phyloP scores from a whole-genome alignment of 2,113 vertebrate species.

The Stictonetta naevosa region DNA sequence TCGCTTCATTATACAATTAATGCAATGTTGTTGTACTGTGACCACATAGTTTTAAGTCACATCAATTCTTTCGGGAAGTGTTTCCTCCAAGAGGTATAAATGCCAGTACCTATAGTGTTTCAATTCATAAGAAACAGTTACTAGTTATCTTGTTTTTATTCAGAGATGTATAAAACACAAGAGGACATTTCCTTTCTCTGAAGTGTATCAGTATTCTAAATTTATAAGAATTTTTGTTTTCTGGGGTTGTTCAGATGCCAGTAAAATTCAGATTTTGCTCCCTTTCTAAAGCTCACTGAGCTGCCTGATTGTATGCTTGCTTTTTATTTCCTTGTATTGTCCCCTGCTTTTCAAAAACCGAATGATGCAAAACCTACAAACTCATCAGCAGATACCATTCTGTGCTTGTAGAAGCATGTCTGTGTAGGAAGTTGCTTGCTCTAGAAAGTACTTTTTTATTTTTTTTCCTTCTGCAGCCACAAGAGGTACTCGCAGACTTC shows the following conservation, averaged over 20 bases:
- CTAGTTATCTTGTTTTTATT: not conserved
- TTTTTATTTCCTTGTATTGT: not conserved
- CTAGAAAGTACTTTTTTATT: not conserved
- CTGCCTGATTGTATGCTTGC: not conserved
- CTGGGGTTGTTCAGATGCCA: not conserved
- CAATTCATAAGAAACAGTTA: not conserved
- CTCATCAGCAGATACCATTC: not conserved
- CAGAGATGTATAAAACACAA: not conserved
- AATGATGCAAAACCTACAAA: not conserved
- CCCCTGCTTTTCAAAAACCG: not conserved
- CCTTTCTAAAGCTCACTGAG: not conserved
- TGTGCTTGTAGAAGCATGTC: not conserved
- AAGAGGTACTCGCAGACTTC: conserved; percentile 55
- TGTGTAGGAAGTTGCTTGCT: not conserved
- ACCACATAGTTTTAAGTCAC: not conserved
- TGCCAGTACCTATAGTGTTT: not conserved
- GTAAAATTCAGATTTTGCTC: not conserved
- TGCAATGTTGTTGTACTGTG: not conserved
- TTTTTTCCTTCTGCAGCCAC: conserved; percentile 35
- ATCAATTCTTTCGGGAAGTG: not conserved
- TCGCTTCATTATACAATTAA: not conserved
- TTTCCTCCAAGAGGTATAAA: not conserved
- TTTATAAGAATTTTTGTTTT: not conserved
- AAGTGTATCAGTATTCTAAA: not conserved
- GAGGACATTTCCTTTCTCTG: not conserved